Percentiles rank a stretch among this genome's conserved stretches.
These are phyloP conservation scores for Drosophila austrosaltans DNA, from an alignment of 2,888 invertebrate genomes.

Conservation along the genomic window DNA sequence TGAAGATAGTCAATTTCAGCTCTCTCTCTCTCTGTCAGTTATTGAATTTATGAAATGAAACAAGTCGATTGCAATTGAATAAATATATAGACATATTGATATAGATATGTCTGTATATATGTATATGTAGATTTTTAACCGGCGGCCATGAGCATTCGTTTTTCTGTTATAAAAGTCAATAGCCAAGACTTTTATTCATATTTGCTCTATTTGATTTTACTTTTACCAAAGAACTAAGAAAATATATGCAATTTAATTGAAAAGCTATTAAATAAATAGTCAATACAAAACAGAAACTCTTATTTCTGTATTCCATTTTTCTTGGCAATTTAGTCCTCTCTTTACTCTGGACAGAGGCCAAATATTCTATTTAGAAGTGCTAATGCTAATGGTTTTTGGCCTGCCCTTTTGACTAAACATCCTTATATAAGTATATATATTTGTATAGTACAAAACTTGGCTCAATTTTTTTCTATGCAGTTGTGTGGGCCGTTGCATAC, in stretches of 20 bases:
- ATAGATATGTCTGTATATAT: background rate
- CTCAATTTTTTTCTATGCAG: background rate
- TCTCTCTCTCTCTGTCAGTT: background rate
- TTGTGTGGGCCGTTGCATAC: background rate
- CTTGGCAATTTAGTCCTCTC: constrained; percentile 50
- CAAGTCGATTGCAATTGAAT: background rate
- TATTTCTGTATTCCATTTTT: constrained; percentile 40
- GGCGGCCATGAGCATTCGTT: background rate
- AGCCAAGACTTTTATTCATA: constrained; percentile 3
- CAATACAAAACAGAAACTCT: constrained; percentile 34
- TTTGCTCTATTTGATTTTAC: background rate
- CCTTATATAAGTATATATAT: background rate
- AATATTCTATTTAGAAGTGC: constrained; percentile 57
- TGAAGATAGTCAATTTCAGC: background rate
- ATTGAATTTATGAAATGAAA: background rate
- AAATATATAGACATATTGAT: background rate
- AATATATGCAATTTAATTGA: constrained; percentile 40
- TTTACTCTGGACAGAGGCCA: constrained; percentile 62
- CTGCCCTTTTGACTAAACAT: constrained; percentile 15
- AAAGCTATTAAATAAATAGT: constrained; percentile 16
- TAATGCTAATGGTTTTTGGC: constrained; percentile 68
- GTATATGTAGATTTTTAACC: background rate
- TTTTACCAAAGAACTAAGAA: constrained; percentile 10
- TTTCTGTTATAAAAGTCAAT: background rate
- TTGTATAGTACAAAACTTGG: constrained; percentile 35